These are phyloP conservation scores for Prunella fulvescens DNA, from an alignment of 2,113 vertebrate species.

Conservation along the genomic window DNA sequence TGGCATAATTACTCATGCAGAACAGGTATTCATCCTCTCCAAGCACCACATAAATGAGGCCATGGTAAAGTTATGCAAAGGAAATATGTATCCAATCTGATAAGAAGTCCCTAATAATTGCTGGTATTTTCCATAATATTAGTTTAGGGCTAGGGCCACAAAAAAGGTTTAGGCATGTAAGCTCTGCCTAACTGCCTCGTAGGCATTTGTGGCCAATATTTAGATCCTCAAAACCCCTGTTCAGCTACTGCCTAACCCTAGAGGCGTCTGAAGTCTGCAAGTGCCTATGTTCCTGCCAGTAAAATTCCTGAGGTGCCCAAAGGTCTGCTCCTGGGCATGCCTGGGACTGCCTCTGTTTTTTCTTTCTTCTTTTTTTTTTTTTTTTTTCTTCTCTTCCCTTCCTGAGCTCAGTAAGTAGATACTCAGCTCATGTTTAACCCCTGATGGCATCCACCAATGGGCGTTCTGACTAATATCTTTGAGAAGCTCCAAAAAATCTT, in stretches of 20 bases:
- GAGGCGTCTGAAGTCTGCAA: constrained; percentile 65
- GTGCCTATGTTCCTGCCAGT: constrained; percentile 20
- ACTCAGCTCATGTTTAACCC: background rate
- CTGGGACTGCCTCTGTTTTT: constrained; percentile 11
- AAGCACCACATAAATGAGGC: constrained; percentile 48
- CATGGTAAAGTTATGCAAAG: constrained; percentile 41
- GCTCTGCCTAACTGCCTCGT: constrained; percentile 46
- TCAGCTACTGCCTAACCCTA: constrained; percentile 63
- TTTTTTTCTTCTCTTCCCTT: background rate
- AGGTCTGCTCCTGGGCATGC: constrained; percentile 60
- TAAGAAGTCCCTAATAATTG: constrained; percentile 63
- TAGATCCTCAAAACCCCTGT: constrained; percentile 54
- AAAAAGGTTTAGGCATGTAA: constrained; percentile 62
- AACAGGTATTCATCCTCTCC: constrained; percentile 57
- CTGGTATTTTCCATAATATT: constrained; percentile 69
- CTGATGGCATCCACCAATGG: background rate
- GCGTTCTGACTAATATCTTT: background rate
- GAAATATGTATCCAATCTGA: constrained; percentile 49
- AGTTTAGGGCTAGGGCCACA: constrained; percentile 63
- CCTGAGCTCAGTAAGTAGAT: background rate
- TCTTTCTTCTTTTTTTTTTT: background rate
- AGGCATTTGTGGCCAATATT: constrained; percentile 48
- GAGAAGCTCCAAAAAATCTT: background rate
- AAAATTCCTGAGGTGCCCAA: constrained; percentile 56
- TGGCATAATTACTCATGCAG: constrained; percentile 50